Percentiles rank a stretch among this genome's conserved stretches.
Conservation (phyloP, 1,140 invertebrate species). For the Drosophila gunungcola region DNA sequence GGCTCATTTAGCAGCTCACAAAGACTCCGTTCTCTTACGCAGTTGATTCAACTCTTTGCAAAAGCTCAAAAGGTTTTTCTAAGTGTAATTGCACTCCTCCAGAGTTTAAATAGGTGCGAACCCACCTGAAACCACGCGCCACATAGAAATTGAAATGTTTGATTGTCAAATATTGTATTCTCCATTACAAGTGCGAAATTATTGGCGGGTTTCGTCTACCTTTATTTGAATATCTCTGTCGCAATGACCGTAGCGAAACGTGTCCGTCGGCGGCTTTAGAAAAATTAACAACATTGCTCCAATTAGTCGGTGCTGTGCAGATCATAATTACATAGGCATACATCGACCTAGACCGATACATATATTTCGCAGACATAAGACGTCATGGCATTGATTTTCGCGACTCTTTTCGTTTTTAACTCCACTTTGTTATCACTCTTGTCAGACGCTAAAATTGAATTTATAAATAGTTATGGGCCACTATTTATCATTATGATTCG, state of each 20-base stretch:
- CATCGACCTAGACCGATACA: neutral
- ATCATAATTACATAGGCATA: conserved; percentile 14
- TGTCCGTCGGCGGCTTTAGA: conserved; percentile 15
- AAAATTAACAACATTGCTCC: conserved; percentile 29
- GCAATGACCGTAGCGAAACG: conserved; percentile 25
- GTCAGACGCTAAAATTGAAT: conserved; percentile 52
- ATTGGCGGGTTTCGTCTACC: conserved; percentile 1
- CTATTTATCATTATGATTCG: conserved; percentile 23
- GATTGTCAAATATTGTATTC: neutral
- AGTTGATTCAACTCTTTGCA: neutral
- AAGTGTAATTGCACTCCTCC: neutral
- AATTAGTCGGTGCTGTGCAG: conserved; percentile 9
- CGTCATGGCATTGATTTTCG: conserved; percentile 16
- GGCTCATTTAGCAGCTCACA: no score
- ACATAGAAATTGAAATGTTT: neutral
- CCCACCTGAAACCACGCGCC: neutral
- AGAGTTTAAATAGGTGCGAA: neutral
- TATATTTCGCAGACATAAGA: neutral
- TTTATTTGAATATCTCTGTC: conserved; percentile 5
- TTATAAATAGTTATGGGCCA: conserved; percentile 40
- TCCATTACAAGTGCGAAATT: conserved; percentile 8
- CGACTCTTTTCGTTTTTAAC: conserved; percentile 18
- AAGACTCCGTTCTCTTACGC: conserved; percentile 5
- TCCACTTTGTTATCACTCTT: conserved; percentile 17
- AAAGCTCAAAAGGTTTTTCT: conserved; percentile 3